phyloP scores from a whole-genome alignment of 2,888 invertebrate species.

The Zeuzera pyrina region DNA sequence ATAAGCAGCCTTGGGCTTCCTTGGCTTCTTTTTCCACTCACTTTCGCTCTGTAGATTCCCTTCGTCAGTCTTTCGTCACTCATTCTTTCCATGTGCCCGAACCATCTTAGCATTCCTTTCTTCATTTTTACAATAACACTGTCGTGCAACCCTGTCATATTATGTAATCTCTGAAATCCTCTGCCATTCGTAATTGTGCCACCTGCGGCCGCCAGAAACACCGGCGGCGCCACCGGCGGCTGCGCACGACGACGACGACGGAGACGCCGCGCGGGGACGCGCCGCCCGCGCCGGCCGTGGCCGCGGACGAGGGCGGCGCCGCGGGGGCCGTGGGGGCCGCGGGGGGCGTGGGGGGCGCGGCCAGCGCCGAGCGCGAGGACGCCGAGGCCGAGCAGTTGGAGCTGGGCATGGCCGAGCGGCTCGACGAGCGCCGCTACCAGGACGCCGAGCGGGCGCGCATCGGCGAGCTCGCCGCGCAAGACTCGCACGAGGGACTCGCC shows the following conservation, averaged over 20 bases:
- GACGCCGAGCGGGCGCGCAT: conserved; percentile 49
- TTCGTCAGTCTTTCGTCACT: too few relatives aligned
- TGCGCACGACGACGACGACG: conserved; percentile 42
- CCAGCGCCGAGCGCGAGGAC: conserved; percentile 46
- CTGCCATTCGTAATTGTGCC: too few relatives aligned
- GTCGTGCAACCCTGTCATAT: too few relatives aligned
- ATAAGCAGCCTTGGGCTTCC: too few relatives aligned
- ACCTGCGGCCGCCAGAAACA: too few relatives aligned
- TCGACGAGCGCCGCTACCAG: conserved; percentile 55
- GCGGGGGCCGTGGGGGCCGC: conserved; percentile 49
- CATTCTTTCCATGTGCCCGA: too few relatives aligned
- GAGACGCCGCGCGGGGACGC: conserved; percentile 1
- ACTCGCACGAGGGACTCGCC: conserved; percentile 15
- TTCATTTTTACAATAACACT: too few relatives aligned
- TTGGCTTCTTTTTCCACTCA: too few relatives aligned
- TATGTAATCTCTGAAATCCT: too few relatives aligned
- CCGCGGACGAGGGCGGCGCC: conserved; percentile 22
- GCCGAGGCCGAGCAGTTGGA: conserved; percentile 51
- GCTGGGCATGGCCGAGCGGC: conserved; percentile 49
- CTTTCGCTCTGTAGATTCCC: too few relatives aligned
- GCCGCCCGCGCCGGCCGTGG: conserved; percentile 14
- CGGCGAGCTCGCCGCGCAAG: conserved; percentile 13
- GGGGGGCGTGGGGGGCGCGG: conserved; percentile 52
- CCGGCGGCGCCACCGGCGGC: conserved; percentile 46
- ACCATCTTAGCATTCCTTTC: too few relatives aligned